phyloP scores from a whole-genome alignment of 2,113 vertebrate genomes.

The human region DNA sequence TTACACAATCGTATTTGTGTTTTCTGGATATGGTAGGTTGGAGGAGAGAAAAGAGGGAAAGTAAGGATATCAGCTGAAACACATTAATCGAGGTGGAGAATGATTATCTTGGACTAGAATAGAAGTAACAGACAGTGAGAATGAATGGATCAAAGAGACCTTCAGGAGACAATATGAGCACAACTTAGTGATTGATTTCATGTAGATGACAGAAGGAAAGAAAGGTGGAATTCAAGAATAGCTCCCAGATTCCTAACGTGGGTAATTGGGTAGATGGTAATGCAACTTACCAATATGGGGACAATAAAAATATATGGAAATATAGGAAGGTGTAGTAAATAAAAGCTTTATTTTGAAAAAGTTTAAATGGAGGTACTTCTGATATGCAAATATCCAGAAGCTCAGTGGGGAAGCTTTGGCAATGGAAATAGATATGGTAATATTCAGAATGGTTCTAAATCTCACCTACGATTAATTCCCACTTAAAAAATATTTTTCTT shows the following conservation, averaged over 20 bases:
- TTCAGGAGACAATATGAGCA: background rate
- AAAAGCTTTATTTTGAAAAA: background rate
- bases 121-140: background rate
- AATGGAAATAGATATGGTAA: background rate
- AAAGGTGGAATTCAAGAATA: background rate
- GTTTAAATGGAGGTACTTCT: background rate
- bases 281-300: fast-evolving
- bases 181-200: background rate
- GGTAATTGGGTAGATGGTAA: background rate
- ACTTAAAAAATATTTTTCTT: background rate
- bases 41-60: background rate
- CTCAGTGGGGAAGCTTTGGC: background rate
- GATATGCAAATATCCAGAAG: background rate
- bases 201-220: background rate
- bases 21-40: background rate
- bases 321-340: background rate
- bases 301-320: background rate
- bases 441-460: background rate
- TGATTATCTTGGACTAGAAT: background rate
- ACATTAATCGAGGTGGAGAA: background rate
- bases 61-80: background rate
- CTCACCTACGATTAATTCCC: background rate
- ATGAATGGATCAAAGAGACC: background rate
- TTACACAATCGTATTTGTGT: background rate
- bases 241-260: background rate